Evolutionary conservation across 2,797 vertebrate genomes (phyloP).

Genomic region (Novumbra hubbsi): DNA sequence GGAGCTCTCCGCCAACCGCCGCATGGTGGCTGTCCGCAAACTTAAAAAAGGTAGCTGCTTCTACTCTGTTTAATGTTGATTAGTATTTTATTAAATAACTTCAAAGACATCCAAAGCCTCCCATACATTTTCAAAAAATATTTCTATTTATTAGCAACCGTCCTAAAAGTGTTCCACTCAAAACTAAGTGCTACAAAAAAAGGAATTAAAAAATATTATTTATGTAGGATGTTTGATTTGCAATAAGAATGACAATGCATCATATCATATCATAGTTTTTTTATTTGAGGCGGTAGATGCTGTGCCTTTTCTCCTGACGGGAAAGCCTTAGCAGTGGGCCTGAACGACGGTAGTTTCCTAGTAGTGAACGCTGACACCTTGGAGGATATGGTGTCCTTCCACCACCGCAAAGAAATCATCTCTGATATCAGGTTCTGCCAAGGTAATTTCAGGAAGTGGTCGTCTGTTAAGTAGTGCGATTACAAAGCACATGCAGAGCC

Average conservation of each 20-base stretch:
- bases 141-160: background rate
- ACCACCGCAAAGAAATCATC: conserved; percentile 95
- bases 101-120: no score
- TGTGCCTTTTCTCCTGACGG: conserved; percentile 96
- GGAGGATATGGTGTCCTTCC: conserved; percentile 97
- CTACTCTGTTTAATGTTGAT: background rate
- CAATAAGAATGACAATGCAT: background rate
- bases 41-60: conserved; percentile 87
- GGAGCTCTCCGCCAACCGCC: conserved; percentile 93
- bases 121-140: no score
- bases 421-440: conserved; percentile 94
- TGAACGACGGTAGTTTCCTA: conserved; percentile 95
- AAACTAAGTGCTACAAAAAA: background rate
- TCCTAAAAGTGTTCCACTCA: background rate
- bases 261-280: background rate
- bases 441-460: conserved; percentile 68
- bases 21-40: conserved; percentile 96
- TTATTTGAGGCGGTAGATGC: conserved; percentile 84
- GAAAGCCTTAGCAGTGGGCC: conserved; percentile 91
- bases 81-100: no score
- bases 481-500: no score
- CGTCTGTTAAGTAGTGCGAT: background rate
- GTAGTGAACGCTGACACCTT: conserved; percentile 95
- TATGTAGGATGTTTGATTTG: background rate
- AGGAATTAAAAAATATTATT: background rate